phyloP scores from a whole-genome alignment of 2,797 vertebrate genomes.

The Galaxias olidus region DNA sequence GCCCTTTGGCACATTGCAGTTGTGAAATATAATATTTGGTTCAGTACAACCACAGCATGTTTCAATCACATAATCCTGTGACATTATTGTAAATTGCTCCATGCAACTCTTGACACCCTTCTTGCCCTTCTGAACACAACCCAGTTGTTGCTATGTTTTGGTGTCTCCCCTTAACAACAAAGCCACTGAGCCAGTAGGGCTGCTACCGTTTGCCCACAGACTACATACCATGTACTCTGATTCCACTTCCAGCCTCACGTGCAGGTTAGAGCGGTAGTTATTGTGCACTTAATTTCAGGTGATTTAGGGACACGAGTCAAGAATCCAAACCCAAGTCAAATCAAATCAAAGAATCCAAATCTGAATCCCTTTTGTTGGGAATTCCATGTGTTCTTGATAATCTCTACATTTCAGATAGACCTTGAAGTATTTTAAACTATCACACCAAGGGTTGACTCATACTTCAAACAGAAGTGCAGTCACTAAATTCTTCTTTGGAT shows the following conservation, averaged over 20 bases:
- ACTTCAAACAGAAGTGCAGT: slow-evolving; percentile 48
- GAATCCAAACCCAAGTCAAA: too few relatives aligned
- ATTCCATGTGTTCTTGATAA: too few relatives aligned
- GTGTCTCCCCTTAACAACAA: slow-evolving; percentile 66
- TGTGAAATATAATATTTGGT: slow-evolving; percentile 90
- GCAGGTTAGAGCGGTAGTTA: slow-evolving; percentile 2
- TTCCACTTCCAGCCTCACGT: slow-evolving; percentile 40
- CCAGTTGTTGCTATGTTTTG: slow-evolving; percentile 78
- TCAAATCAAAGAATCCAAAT: too few relatives aligned
- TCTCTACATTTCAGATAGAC: too few relatives aligned
- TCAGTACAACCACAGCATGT: slow-evolving; percentile 71
- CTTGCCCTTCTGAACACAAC: slow-evolving; percentile 35
- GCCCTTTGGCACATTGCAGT: slow-evolving; percentile 83
- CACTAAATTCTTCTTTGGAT: slow-evolving; percentile 23
- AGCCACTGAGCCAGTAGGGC: slow-evolving; percentile 54
- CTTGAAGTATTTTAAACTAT: too few relatives aligned
- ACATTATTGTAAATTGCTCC: slow-evolving; percentile 49
- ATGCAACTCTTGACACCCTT: slow-evolving; percentile 26
- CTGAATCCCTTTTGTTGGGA: too few relatives aligned
- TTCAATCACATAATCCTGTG: slow-evolving; percentile 70
- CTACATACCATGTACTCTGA: slow-evolving; percentile 31
- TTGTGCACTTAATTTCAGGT: too few relatives aligned
- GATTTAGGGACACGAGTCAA: too few relatives aligned
- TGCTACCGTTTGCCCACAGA: slow-evolving; percentile 47
- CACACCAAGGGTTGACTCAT: too few relatives aligned